Evolutionary conservation across 2,113 vertebrate species (phyloP).

Genomic region (Solenodon paradoxus): DNA sequence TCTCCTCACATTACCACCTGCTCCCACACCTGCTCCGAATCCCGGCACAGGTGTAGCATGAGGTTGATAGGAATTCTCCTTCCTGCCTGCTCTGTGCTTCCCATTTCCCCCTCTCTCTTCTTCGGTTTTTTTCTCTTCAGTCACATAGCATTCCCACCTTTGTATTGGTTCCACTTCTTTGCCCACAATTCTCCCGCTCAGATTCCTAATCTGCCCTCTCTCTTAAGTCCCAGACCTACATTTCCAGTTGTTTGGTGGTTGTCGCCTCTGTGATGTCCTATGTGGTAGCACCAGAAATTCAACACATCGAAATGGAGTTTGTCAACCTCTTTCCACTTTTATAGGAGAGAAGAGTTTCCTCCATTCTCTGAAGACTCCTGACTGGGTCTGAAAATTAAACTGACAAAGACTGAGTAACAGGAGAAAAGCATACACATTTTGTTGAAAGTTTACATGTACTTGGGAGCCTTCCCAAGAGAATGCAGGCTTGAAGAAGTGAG

Average conservation of each 20-base stretch:
- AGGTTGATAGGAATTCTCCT: not conserved
- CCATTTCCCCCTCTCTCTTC: not conserved
- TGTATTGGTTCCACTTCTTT: not conserved
- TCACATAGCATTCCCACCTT: not conserved
- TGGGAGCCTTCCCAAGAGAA: not conserved
- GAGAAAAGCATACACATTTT: not conserved
- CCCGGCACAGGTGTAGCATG: rapidly evolving
- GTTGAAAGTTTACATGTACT: not conserved
- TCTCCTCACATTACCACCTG: not conserved
- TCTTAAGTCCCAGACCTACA: not conserved
- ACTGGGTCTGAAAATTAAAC: not conserved
- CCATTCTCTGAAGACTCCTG: not conserved
- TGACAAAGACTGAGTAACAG: not conserved
- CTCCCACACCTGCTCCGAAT: not conserved
- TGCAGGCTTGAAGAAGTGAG: not conserved
- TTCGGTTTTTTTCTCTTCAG: no score
- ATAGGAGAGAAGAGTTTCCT: not conserved
- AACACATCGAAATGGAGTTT: not conserved
- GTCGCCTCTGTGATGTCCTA: not conserved
- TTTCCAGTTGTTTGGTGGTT: not conserved
- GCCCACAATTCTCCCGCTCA: not conserved
- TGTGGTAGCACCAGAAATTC: not conserved
- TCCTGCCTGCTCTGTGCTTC: not conserved
- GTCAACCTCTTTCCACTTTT: not conserved
- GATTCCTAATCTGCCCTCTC: not conserved